Base-by-base conservation (phyloP, 2,113 vertebrate genomes). In the Anser cygnoides region DNA sequence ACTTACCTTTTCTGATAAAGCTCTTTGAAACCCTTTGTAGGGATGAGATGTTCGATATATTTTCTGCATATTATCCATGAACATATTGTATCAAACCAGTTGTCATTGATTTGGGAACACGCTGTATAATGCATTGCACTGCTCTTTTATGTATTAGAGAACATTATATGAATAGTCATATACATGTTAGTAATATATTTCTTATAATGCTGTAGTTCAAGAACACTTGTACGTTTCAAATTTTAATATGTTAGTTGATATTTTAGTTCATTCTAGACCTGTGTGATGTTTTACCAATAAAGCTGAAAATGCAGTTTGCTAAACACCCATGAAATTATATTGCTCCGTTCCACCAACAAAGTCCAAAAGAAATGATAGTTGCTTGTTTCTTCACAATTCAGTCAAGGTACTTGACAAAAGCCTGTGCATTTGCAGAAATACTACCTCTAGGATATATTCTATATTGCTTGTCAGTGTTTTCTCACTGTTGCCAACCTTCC, bases 401-500 rank as follows among this genome's bases (percentile, higher is more conserved):
- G 5, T 77, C 28, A 76, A 46, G 14, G 6, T 54, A 71, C 71
- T 66, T 28, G 12, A n/a, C 31, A 61, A 66, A 91, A 72, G 10
- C 18, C 46, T 73, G 54, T 35, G 13, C 23, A 62, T 22, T 39
- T 89, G 43, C 19, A 72, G 33, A 73, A 67, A 55, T 28, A 41
- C 7, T 77, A 11, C 39, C 14, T 68, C 16, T 57, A 62, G 41
- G 50, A 49, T 13, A 71, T 49, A 39, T 28, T 77, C 46, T 44
- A 4, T 63, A 26, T 20, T 70, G 8, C 10, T 72, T 78, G 25
- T 68, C 37, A 83, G 15, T 67, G 22, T 18, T 82, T 55, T 87
- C 25, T 13, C 44, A 52, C 11, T 76, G 11, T n/a, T 25, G 1
- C 26, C 1, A 0, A 5, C 13, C 5, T 62, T 72, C 29, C 19